These are phyloP conservation scores for Dermolepida albohirtum DNA, from an alignment of 2,888 invertebrate species.

Conservation along the genomic window DNA sequence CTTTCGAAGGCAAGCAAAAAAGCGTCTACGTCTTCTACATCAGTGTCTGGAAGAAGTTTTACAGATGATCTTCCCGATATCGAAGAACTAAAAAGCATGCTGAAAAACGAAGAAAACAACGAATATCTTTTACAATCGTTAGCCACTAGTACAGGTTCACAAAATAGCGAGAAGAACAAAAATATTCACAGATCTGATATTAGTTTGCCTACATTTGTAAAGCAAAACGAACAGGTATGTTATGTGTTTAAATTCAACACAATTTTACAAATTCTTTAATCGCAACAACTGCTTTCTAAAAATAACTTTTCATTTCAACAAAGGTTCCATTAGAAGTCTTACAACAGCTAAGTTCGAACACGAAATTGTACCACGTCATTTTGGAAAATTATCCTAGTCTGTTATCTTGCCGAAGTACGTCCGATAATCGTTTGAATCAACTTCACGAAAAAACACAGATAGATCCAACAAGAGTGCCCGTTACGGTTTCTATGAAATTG, in stretches of 20 bases:
- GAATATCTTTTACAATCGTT: conserved; percentile 75
- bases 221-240: conserved; percentile 75
- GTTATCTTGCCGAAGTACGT: conserved; percentile 72
- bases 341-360: conserved; percentile 73
- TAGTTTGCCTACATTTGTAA: conserved; percentile 80
- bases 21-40: conserved; percentile 67
- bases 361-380: conserved; percentile 76
- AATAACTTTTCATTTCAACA: neutral
- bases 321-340: conserved; percentile 75
- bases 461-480: conserved; percentile 67
- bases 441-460: conserved; percentile 61
- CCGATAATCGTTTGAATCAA: conserved; percentile 71
- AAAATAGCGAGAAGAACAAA: conserved; percentile 63
- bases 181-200: conserved; percentile 74
- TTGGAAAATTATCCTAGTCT: conserved; percentile 80
- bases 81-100: conserved; percentile 75
- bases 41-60: conserved; percentile 67
- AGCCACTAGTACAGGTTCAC: conserved; percentile 70
- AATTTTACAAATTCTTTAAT: no score
- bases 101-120: conserved; percentile 78
- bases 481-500: conserved; percentile 74
- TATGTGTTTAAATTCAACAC: no score
- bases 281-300: no score
- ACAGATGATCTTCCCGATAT: conserved; percentile 70
- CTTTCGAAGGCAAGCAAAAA: conserved; percentile 68